Percentiles rank a stretch among this genome's conserved stretches.
Evolutionary conservation across 2,888 invertebrate species (phyloP).

Genomic region (Plutella xylostella): DNA sequence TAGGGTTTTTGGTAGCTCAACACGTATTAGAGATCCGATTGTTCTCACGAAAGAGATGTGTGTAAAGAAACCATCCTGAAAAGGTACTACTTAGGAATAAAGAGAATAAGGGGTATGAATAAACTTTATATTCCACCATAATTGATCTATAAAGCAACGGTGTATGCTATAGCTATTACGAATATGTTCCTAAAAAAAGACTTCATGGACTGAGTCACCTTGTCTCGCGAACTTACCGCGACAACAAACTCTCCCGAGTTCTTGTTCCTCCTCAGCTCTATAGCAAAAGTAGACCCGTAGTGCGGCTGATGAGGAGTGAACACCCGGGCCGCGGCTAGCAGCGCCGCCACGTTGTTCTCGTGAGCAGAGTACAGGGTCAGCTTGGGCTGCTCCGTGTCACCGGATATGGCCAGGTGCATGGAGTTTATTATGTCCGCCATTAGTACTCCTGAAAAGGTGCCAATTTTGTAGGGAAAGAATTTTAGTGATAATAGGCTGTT

Average conservation of each 20-base stretch:
- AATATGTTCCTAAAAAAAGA: too few species aligned
- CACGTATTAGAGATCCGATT: too few species aligned
- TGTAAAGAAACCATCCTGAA: too few species aligned
- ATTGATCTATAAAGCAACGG: too few species aligned
- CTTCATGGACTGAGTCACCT: too few species aligned
- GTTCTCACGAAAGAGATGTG: too few species aligned
- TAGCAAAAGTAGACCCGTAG: conserved; percentile 64
- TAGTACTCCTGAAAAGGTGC: conserved; percentile 54
- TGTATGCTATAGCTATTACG: too few species aligned
- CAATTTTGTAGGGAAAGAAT: too few species aligned
- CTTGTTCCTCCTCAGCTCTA: conserved; percentile 57
- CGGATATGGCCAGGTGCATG: conserved; percentile 41
- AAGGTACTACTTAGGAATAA: too few species aligned
- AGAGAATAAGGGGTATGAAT: neutral
- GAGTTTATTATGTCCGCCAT: conserved; percentile 63
- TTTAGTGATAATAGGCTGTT: too few species aligned
- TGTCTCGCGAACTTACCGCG: conserved; percentile 36
- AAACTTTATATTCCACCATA: too few species aligned
- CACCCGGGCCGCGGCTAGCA: conserved; percentile 67
- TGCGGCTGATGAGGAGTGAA: conserved; percentile 69
- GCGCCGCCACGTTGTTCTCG: conserved; percentile 72
- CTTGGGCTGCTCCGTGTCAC: conserved; percentile 43
- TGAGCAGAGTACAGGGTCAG: conserved; percentile 70
- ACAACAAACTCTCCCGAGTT: conserved; percentile 44
- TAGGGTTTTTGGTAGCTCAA: too few species aligned